These are phyloP conservation scores for Bombus consobrinus DNA, from an alignment of 1,140 invertebrate species.

Conservation along the genomic window DNA sequence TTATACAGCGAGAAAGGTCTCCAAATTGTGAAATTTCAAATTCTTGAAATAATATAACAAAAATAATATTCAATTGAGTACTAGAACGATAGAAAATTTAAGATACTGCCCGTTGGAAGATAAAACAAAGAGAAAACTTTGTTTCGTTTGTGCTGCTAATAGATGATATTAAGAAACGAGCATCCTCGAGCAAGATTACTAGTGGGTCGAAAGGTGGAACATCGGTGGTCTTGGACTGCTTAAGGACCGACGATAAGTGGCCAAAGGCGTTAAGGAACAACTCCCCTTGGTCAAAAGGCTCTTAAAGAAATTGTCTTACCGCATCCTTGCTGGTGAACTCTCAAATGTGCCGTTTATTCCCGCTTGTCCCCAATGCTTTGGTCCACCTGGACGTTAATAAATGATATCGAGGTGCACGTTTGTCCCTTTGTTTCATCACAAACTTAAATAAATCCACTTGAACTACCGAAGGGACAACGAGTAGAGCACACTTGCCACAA, in stretches of 20 bases:
- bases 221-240: slow-evolving; percentile 49
- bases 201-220: slow-evolving; percentile 35
- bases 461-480: slow-evolving; percentile 16
- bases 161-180: slow-evolving; percentile 55
- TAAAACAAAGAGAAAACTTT: neutral
- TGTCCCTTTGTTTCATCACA: slow-evolving; percentile 46
- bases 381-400: slow-evolving; percentile 63
- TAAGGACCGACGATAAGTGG: slow-evolving; percentile 59
- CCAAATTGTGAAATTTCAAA: no score
- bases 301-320: slow-evolving; percentile 69
- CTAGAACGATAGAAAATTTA: neutral
- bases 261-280: slow-evolving; percentile 59
- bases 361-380: slow-evolving; percentile 25
- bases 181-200: slow-evolving; percentile 41
- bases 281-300: slow-evolving; percentile 31
- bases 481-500: neutral
- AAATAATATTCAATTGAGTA: no score
- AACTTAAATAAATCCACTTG: slow-evolving; percentile 62
- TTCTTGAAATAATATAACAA: no score
- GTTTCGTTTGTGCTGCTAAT: neutral
- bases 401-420: slow-evolving; percentile 55
- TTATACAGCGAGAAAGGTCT: no score
- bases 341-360: slow-evolving; percentile 61
- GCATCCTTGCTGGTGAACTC: slow-evolving; percentile 50
- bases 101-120: neutral